These are phyloP conservation scores for Scortum barcoo DNA, from an alignment of 2,113 vertebrate species.

Conservation along the genomic window DNA sequence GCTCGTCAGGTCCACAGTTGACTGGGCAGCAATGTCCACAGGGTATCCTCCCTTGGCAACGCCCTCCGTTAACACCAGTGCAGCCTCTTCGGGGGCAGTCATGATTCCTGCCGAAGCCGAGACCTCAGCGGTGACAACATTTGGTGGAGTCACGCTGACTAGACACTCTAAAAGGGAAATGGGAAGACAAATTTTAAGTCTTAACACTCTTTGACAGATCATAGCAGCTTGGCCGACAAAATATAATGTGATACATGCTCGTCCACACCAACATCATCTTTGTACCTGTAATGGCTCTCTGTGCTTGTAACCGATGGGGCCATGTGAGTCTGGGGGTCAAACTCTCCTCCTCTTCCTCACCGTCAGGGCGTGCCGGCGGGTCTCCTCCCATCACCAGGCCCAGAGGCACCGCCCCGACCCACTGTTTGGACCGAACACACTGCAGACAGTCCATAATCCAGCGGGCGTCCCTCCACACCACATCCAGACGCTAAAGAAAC, in stretches of 20 bases:
- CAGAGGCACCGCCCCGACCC: constrained; percentile 80
- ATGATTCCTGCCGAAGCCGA: constrained; percentile 27
- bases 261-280: neutral
- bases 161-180: constrained; percentile 52
- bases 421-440: constrained; percentile 82
- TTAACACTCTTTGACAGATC: neutral
- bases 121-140: constrained; percentile 39
- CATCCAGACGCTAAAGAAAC: constrained; percentile 75
- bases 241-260: neutral
- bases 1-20: constrained; percentile 53
- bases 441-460: constrained; percentile 87
- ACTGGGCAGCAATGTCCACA: constrained; percentile 67
- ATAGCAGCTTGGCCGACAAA: neutral
- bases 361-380: constrained; percentile 63
- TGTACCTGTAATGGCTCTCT: constrained; percentile 70
- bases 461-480: constrained; percentile 81
- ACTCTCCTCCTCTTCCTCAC: constrained; percentile 67
- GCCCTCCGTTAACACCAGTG: constrained; percentile 54
- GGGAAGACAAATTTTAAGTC: neutral
- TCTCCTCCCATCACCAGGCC: constrained; percentile 83
- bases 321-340: constrained; percentile 61
- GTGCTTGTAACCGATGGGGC: constrained; percentile 56
- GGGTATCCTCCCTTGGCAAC: constrained; percentile 78
- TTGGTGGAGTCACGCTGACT: constrained; percentile 10
- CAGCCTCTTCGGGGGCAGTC: constrained; percentile 22